Conservation (phyloP, 2,797 vertebrate genomes). For the Melanotaenia trifasciata region DNA sequence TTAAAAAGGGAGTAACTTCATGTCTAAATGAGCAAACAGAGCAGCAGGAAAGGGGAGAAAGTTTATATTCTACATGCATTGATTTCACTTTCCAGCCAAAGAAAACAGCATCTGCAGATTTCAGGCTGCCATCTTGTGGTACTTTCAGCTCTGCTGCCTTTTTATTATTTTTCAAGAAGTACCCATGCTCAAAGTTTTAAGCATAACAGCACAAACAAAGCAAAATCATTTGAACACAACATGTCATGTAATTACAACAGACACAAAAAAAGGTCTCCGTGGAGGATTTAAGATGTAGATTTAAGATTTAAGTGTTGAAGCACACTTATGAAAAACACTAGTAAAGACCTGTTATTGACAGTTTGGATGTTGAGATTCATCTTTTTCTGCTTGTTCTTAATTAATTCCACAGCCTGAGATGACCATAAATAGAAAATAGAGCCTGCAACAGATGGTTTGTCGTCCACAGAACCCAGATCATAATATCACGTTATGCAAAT, state of each 20-base stretch:
- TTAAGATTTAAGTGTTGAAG: background rate
- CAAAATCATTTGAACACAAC: background rate
- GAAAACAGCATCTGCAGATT: background rate
- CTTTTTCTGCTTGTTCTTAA: background rate
- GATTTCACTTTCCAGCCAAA: background rate
- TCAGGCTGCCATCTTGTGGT: slow-evolving; percentile 60
- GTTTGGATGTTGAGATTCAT: background rate
- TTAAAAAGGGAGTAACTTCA: no score
- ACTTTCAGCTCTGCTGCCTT: background rate
- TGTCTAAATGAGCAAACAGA: no score
- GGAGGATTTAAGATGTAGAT: background rate
- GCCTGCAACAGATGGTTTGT: background rate
- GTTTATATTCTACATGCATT: background rate
- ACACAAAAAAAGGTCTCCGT: background rate
- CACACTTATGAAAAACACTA: background rate
- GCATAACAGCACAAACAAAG: background rate
- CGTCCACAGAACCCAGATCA: background rate
- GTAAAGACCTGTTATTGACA: background rate
- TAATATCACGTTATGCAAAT: background rate
- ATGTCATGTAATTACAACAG: background rate
- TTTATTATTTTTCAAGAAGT: background rate
- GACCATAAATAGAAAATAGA: background rate
- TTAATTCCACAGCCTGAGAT: background rate
- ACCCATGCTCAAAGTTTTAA: background rate
- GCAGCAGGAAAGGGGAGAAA: no score